A percentile compares a stretch with the other conserved stretches of the same genome.
phyloP scores from a whole-genome alignment of 2,797 vertebrate species.

The Microcaecilia unicolor region DNA sequence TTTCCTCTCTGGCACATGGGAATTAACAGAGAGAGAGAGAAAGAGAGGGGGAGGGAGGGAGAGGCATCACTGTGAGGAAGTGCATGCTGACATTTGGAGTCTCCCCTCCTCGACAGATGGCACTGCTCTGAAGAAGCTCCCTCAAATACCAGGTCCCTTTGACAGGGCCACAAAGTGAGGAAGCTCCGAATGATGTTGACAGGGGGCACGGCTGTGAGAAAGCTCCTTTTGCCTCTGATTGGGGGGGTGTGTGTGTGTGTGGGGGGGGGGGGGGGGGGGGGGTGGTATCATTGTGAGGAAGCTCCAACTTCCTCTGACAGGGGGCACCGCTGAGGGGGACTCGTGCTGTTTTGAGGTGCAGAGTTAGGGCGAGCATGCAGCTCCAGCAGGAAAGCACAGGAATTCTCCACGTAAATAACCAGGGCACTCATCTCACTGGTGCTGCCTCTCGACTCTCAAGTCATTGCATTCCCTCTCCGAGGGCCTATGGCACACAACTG shows the following conservation, averaged over 20 bases:
- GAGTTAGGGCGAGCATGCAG: neutral
- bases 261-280: slow-evolving; percentile 12
- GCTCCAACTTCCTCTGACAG: too few species aligned
- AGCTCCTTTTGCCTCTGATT: slow-evolving; percentile 25
- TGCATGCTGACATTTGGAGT: slow-evolving; percentile 27
- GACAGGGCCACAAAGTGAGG: too few species aligned
- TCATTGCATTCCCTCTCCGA: too few species aligned
- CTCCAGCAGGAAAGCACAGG: too few species aligned
- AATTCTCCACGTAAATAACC: too few species aligned
- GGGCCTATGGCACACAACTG: too few species aligned
- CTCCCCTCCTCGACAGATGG: slow-evolving; percentile 45
- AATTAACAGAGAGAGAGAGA: slow-evolving; percentile 10
- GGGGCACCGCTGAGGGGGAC: neutral
- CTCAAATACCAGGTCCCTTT: slow-evolving; percentile 42
- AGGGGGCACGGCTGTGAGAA: slow-evolving; percentile 35
- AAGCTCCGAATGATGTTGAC: too few species aligned
- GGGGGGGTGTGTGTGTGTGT: too few species aligned
- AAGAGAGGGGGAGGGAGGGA: too few species aligned
- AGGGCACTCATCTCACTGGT: too few species aligned
- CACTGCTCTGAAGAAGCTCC: slow-evolving; percentile 44
- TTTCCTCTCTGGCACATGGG: too few species aligned
- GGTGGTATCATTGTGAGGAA: neutral
- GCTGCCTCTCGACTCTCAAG: too few species aligned
- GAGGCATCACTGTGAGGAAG: slow-evolving; percentile 3
- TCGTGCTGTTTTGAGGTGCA: neutral